Percentiles rank a stretch among this genome's conserved stretches.
phyloP scores from a whole-genome alignment of 2,113 vertebrate species.

The Chiloscyllium plagiosum region DNA sequence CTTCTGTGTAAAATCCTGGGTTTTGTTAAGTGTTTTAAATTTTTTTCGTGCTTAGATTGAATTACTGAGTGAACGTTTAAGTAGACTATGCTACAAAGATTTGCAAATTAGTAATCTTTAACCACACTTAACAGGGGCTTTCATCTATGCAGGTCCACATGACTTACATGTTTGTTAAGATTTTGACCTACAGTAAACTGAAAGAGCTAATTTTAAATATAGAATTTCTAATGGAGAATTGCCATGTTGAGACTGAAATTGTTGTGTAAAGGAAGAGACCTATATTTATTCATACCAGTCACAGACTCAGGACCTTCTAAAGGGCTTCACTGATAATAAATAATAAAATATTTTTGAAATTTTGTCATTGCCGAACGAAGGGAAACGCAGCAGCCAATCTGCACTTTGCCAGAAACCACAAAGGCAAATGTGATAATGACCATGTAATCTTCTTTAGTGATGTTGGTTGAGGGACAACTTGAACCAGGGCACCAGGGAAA shows the following conservation, averaged over 20 bases:
- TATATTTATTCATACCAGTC: background rate
- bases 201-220: slow-evolving; percentile 6
- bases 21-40: slow-evolving; percentile 33
- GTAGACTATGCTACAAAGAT: background rate
- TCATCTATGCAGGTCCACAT: slow-evolving; percentile 12
- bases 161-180: slow-evolving; percentile 8
- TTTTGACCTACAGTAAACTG: slow-evolving; percentile 3
- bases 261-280: background rate
- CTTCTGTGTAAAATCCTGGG: slow-evolving; percentile 26
- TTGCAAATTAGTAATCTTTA: slow-evolving; percentile 27
- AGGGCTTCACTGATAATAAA: background rate
- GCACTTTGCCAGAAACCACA: background rate
- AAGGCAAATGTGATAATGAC: background rate
- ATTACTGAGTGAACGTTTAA: slow-evolving; percentile 28
- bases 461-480: background rate
- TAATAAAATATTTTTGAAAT: background rate
- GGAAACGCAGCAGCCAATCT: background rate
- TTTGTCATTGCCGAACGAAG: background rate
- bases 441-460: background rate
- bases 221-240: background rate
- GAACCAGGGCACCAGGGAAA: background rate
- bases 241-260: background rate
- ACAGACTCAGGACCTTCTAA: background rate
- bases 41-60: slow-evolving; percentile 18
- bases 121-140: background rate